Base-by-base conservation (phyloP, 2,797 vertebrate species). In the Eospalax fontanierii region DNA sequence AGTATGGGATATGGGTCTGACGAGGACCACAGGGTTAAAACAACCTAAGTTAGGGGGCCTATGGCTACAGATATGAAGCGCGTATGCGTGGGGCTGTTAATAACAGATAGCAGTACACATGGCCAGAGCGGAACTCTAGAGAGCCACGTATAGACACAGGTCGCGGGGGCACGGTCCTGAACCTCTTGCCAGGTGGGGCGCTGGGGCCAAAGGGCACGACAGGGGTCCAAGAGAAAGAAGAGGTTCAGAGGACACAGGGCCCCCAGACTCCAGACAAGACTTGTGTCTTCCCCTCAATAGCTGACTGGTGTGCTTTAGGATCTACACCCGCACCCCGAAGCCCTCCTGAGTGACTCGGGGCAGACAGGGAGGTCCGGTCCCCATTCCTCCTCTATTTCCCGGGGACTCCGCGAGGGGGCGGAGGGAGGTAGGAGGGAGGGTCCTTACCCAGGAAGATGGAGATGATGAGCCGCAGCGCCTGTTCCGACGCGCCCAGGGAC, bases 361-460 rank as follows among this genome's bases (percentile, higher is more conserved):
- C 89, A 87, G 81, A 70, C 28, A 26, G 73, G 28, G 78, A 68
- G 71, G 91, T 89, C 50, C 83, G 5, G 80, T 84, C 88, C 76
- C 92, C 81, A 28, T 14, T 26, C 50, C 54, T 40, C 50, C 78
- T 22, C 78, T 26, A 50, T 70, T 87, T 83, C 92, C 28, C 22
- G 28, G 74, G 89, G 85, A 91, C 91, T 86, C 91, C 33, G 66
- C 59, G 61, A 90, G 70, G 94, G 81, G 88, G 90, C n/a, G 61
- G 83, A 80, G 70, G 61, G 83, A 80, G 70, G 71, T 76, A 88
- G 71, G 79, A 91, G 97, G 71, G 79, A 91, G 97, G 95, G 81
- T 95, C 98, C 99, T 99, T 98, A 99, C 99, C 99, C 97, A 99
- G 98, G 97, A 99, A 98, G 96, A 99, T 99, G 66, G 99, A 99